Conservation (phyloP, 2,888 invertebrate genomes). For the Meteorus cinctellus region DNA sequence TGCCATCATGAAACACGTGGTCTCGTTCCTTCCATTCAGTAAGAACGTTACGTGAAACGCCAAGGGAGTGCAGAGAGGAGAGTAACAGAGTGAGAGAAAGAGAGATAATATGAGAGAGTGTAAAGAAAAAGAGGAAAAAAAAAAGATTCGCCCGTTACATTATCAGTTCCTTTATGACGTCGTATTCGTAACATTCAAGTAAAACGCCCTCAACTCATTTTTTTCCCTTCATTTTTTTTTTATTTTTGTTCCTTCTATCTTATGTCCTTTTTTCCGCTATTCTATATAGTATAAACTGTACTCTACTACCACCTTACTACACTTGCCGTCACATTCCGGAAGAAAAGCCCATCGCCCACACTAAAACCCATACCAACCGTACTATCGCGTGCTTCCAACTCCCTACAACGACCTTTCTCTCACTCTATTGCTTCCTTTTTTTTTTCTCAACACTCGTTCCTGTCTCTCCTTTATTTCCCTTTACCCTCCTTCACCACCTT, state of each 20-base stretch:
- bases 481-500: conserved; percentile 25
- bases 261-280: conserved; percentile 34
- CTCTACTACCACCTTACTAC: conserved; percentile 36
- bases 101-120: conserved; percentile 55
- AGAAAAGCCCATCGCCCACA: conserved; percentile 17
- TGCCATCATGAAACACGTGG: conserved; percentile 44
- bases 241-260: conserved; percentile 27
- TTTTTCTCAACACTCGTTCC: conserved; percentile 39
- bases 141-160: conserved; percentile 66
- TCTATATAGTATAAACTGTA: conserved; percentile 18
- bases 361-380: conserved; percentile 6
- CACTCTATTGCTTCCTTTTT: conserved; percentile 32
- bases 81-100: conserved; percentile 42
- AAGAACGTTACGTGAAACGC: conserved; percentile 63
- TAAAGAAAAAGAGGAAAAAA: conserved; percentile 40
- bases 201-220: conserved; percentile 49
- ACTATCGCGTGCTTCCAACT: conserved; percentile 27
- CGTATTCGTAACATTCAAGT: conserved; percentile 70
- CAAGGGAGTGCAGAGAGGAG: conserved; percentile 45
- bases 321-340: conserved; percentile 11
- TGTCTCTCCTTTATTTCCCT: conserved; percentile 35
- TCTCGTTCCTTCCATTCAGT: conserved; percentile 67
- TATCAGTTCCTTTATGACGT: conserved; percentile 72
- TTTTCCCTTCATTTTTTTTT: conserved; percentile 44
- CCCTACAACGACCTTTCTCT: conserved; percentile 35